phyloP scores from a whole-genome alignment of 2,113 vertebrate species.

The Triplophysa dalaica region DNA sequence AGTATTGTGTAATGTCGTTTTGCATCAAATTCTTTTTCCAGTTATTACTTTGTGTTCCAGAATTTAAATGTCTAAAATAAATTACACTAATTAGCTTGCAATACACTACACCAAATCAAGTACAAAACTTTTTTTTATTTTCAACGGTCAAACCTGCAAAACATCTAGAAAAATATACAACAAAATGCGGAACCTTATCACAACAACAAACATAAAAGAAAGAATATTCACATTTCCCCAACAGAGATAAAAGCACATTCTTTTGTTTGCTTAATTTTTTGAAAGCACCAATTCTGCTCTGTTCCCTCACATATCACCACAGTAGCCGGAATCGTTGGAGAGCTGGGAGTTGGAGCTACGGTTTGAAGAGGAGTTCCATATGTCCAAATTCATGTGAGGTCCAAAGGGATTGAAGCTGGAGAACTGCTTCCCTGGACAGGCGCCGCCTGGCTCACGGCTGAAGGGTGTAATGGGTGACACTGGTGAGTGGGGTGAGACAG shows the following conservation, averaged over 20 bases:
- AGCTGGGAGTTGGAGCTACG: constrained; percentile 89
- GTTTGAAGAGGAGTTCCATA: constrained; percentile 92
- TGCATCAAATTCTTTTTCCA: too few species aligned
- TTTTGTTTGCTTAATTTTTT: constrained; percentile 60
- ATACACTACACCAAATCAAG: constrained; percentile 51
- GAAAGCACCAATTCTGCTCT: constrained; percentile 62
- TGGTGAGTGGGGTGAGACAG: constrained; percentile 72
- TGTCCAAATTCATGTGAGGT: constrained; percentile 97
- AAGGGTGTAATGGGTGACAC: constrained; percentile 75
- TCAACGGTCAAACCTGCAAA: constrained; percentile 81
- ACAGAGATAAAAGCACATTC: constrained; percentile 84
- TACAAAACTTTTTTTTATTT: constrained; percentile 81
- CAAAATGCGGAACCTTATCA: constrained; percentile 77
- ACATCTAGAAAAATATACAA: constrained; percentile 88
- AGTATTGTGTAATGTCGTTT: too few species aligned
- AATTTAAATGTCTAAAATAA: background rate
- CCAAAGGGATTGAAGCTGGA: constrained; percentile 94
- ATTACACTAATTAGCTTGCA: background rate
- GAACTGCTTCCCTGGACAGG: constrained; percentile 85
- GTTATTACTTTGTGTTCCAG: too few species aligned
- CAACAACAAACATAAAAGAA: constrained; percentile 72
- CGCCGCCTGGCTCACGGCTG: constrained; percentile 78
- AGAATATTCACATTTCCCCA: constrained; percentile 76
- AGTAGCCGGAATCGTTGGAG: constrained; percentile 93
- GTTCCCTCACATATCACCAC: constrained; percentile 83